These are phyloP conservation scores for Phoeniculus purpureus DNA, from an alignment of 2,797 vertebrate species.

Conservation along the genomic window DNA sequence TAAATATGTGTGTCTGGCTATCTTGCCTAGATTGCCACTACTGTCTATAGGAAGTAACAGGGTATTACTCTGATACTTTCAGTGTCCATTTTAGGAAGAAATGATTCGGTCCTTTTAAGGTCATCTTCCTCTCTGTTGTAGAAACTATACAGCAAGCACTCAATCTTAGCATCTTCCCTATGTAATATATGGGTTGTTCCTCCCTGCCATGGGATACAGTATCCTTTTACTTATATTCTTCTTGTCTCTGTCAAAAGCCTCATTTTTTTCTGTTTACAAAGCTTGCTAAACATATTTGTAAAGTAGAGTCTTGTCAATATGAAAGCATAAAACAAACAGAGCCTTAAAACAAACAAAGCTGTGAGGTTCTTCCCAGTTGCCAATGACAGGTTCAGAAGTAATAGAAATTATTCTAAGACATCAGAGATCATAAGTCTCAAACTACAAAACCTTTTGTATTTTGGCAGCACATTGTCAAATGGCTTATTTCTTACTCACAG, in stretches of 20 bases:
- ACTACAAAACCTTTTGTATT: background rate
- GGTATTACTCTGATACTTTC: background rate
- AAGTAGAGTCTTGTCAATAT: background rate
- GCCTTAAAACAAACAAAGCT: background rate
- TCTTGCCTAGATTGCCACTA: background rate
- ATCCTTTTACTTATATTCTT: background rate
- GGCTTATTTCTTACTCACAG: background rate
- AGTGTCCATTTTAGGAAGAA: constrained; percentile 33
- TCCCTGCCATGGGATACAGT: background rate
- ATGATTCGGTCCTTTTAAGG: constrained; percentile 40
- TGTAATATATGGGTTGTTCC: background rate
- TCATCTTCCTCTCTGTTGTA: background rate
- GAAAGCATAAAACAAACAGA: background rate
- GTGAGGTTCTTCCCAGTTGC: background rate
- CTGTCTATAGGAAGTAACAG: background rate
- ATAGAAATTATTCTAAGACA: background rate
- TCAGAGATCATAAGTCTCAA: background rate
- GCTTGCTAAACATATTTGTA: constrained; percentile 5
- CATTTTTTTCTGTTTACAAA: background rate
- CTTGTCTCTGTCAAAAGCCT: background rate
- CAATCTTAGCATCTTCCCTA: constrained; percentile 10
- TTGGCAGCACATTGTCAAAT: background rate
- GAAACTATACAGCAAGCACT: background rate
- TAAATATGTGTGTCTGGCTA: background rate
- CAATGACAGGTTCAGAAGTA: background rate